A percentile compares a stretch with the other conserved stretches of the same genome.
Evolutionary conservation across 2,888 invertebrate genomes (phyloP).

Genomic region (Spilarctia lutea): DNA sequence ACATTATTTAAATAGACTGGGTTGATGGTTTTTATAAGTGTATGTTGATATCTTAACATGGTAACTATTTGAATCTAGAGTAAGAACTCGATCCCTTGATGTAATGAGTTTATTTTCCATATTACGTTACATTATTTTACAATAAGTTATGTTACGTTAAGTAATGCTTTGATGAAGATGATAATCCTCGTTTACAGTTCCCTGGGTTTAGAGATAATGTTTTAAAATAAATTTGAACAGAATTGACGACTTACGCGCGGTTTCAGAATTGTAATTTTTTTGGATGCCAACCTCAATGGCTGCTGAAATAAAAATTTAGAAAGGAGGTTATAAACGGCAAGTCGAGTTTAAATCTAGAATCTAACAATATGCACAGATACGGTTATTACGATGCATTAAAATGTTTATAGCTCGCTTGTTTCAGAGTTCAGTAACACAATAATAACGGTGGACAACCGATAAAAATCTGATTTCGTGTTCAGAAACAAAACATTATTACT

Average conservation of each 20-base stretch:
- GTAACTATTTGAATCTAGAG: not conserved
- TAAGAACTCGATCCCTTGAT: not conserved
- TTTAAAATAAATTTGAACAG: not conserved
- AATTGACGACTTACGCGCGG: not conserved
- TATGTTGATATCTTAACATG: not conserved
- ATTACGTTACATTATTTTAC: not conserved
- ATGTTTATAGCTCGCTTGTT: slow-evolving; percentile 2
- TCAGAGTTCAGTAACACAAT: slow-evolving; percentile 10
- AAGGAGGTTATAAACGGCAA: slow-evolving; percentile 7
- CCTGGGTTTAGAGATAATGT: not conserved
- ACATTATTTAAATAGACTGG: not conserved
- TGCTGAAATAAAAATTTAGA: slow-evolving; percentile 9
- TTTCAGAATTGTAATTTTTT: not conserved
- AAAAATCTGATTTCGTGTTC: slow-evolving; percentile 17
- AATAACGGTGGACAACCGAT: slow-evolving; percentile 16
- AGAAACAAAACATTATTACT: slow-evolving; percentile 12
- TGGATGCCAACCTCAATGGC: not conserved
- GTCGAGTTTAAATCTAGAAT: slow-evolving; percentile 6
- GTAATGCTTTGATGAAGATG: not conserved
- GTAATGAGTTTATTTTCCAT: not conserved
- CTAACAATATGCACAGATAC: slow-evolving; percentile 4
- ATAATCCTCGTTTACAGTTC: not conserved
- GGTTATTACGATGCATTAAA: slow-evolving; percentile 19
- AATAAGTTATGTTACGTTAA: not conserved
- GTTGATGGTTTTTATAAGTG: not conserved